Evolutionary conservation across 2,113 vertebrate genomes (phyloP).

Genomic region (Myiopsitta monachus): DNA sequence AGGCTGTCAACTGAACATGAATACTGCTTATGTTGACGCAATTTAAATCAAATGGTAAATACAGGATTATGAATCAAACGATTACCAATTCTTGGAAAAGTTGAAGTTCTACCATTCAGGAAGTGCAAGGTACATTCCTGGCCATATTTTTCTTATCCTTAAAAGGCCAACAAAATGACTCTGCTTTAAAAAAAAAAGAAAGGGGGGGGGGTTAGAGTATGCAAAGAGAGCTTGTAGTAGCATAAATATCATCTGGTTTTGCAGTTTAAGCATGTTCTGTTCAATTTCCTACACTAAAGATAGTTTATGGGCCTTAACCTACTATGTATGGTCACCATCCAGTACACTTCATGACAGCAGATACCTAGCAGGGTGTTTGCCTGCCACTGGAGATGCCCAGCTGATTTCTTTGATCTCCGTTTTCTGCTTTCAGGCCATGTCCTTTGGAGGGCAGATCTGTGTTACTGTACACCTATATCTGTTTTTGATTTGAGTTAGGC

Average conservation of each 20-base stretch:
- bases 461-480: constrained; percentile 46
- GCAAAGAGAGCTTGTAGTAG: constrained; percentile 25
- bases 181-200: neutral
- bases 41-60: neutral
- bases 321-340: constrained; percentile 19
- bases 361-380: constrained; percentile 16
- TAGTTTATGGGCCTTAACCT: constrained; percentile 43
- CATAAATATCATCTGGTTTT: constrained; percentile 52
- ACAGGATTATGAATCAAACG: neutral
- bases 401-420: constrained; percentile 64
- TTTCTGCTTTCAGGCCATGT: neutral
- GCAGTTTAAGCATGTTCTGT: constrained; percentile 46
- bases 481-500: constrained; percentile 62
- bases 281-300: constrained; percentile 55
- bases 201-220: neutral
- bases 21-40: neutral
- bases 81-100: neutral
- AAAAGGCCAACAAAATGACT: neutral
- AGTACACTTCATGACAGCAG: constrained; percentile 21
- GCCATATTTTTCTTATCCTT: neutral
- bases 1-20: neutral
- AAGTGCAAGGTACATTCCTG: neutral
- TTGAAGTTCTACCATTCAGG: neutral
- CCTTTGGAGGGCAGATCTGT: constrained; percentile 23
- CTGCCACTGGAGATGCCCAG: constrained; percentile 63